A percentile compares a stretch with the other conserved stretches of the same genome.
phyloP scores from a whole-genome alignment of 2,113 vertebrate species.

The Ophiodon elongatus region DNA sequence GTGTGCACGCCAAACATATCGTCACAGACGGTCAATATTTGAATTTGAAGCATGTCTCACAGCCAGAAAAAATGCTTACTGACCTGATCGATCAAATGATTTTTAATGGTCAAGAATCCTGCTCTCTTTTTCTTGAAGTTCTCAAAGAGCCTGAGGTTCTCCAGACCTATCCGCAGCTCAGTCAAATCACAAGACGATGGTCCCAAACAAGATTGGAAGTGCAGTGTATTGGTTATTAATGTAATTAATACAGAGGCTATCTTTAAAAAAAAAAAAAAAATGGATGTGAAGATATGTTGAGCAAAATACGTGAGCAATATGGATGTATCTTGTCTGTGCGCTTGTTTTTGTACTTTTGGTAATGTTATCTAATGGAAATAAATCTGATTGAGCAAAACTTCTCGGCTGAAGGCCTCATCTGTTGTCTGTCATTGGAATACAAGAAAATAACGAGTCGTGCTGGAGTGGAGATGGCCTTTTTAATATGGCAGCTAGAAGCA shows the following conservation, averaged over 20 bases:
- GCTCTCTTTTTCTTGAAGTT: constrained; percentile 14
- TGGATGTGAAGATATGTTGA: not conserved
- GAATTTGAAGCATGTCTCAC: not conserved
- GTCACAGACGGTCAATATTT: not conserved
- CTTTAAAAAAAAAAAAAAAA: not conserved
- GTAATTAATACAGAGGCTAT: too few species aligned
- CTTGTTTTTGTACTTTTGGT: too few species aligned
- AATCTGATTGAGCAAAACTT: too few species aligned
- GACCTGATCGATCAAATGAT: constrained; percentile 14
- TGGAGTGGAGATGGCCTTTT: too few species aligned
- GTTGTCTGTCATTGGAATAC: not conserved
- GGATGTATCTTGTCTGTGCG: too few species aligned
- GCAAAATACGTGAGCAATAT: too few species aligned
- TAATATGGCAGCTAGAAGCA: too few species aligned
- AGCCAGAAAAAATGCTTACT: not conserved
- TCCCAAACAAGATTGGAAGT: not conserved
- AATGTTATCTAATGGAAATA: too few species aligned
- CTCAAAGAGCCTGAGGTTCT: not conserved
- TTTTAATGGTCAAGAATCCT: not conserved
- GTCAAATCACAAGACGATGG: not conserved
- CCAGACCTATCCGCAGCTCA: not conserved
- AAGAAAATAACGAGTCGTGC: too few species aligned
- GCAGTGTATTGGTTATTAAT: not conserved
- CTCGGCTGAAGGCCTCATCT: too few species aligned
- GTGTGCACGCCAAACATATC: not conserved